Base-by-base conservation (phyloP, 2,113 vertebrate species). In the Regulus satrapa region DNA sequence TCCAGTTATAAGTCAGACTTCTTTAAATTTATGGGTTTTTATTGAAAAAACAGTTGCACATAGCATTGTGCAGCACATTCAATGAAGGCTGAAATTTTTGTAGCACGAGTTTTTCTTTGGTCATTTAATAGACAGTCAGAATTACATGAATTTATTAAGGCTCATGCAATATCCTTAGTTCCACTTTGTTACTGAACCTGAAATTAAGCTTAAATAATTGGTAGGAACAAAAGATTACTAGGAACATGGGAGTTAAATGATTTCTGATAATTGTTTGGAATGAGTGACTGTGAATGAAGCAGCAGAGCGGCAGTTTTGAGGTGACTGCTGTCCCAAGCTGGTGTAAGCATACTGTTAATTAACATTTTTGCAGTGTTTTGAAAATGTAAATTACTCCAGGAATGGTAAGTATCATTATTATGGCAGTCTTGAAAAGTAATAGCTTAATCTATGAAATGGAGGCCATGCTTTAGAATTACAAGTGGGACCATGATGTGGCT, bases 291-390 rank as follows among this genome's bases (percentile, higher is more conserved):
- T 59, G 82, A 95, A 67, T 8, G 77, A 82, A 77, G 79, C 75
- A 85, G 59, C 41, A 72, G 67, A 78, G 56, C 61, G 73, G 91
- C 59, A 71, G 38, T 84, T 90, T 67, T 76, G 82, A 96, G 90
- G 68, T 85, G 88, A 86, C 51, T 94, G 79, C 48, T 81, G 94
- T 62, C 73, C 6, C 11, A 81, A 78, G 68, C 69, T 55, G 8
- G 21, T 46, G 11, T 96, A 84, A 93, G 72, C 31, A 26, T 90
- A 75, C 40, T 71, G 59, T 94, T 96, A 94, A 94, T 96, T 94
- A 96, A 86, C 88, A 90, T 93, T 94, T 93, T 88, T 84, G 75
- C 88, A 86, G 61, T 4, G 6, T 79, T 88, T 92, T 93, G 68
- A 69, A 94, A 92, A 95, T 90, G 72, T 85, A 88, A 88, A 93